A percentile compares a stretch with the other conserved stretches of the same genome.
These are phyloP conservation scores for Drosophila mojavensis DNA, from an alignment of 1,140 invertebrate species.

Conservation along the genomic window DNA sequence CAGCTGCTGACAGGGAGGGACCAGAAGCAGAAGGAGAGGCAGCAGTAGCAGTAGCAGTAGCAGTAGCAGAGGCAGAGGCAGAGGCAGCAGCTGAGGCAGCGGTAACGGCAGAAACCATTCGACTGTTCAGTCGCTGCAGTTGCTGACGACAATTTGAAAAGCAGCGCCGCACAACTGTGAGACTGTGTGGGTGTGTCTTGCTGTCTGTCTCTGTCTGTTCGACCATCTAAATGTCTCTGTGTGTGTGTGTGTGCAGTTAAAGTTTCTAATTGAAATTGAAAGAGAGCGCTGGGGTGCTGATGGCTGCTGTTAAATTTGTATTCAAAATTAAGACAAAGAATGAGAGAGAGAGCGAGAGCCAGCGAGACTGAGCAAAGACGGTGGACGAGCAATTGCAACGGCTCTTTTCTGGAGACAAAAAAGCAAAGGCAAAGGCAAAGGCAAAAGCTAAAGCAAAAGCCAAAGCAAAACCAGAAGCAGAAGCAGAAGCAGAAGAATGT, in stretches of 20 bases:
- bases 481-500: not conserved
- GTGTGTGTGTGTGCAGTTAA: slow-evolving; percentile 46
- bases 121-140: slow-evolving; percentile 24
- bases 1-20: slow-evolving; percentile 17
- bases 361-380: not conserved
- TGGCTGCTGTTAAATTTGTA: slow-evolving; percentile 40
- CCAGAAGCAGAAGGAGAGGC: not conserved
- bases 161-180: slow-evolving; percentile 26
- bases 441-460: not conserved
- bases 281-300: slow-evolving; percentile 45
- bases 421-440: not conserved
- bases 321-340: slow-evolving; percentile 9
- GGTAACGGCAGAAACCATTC: slow-evolving; percentile 9
- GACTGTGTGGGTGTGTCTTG: slow-evolving; percentile 18
- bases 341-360: not conserved
- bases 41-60: not conserved
- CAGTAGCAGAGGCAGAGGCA: not conserved
- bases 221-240: not conserved
- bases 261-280: slow-evolving; percentile 81
- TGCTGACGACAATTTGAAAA: slow-evolving; percentile 49
- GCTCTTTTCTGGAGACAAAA: too few species aligned
- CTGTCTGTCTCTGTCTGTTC: slow-evolving; percentile 1
- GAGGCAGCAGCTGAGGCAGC: not conserved
- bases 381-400: not conserved
- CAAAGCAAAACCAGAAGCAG: not conserved